Conservation (phyloP, 2,797 vertebrate species). For the Hybognathus amarus region DNA sequence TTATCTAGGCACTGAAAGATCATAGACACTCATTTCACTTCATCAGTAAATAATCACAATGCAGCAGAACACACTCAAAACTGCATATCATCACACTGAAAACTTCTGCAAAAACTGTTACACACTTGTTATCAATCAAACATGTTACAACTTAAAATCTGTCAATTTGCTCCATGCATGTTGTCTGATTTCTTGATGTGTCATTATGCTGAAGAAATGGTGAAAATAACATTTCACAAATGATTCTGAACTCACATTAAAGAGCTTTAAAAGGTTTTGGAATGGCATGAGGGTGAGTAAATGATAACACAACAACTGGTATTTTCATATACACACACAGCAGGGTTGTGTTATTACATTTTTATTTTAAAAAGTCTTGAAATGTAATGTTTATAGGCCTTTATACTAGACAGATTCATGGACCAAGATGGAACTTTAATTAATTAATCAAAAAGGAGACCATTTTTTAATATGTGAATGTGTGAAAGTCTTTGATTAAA, state of each 20-base stretch:
- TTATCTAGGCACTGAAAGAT: neutral
- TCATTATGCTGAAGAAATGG: neutral
- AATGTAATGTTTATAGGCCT: neutral
- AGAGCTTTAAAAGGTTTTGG: neutral
- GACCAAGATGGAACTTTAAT: neutral
- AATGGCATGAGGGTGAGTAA: neutral
- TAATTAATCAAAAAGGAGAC: neutral
- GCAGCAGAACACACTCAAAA: neutral
- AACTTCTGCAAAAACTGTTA: neutral
- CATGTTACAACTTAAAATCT: conserved; percentile 6
- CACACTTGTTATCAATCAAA: conserved; percentile 34
- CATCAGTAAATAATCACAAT: neutral
- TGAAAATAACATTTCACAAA: neutral
- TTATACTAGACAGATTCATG: neutral
- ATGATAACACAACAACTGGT: neutral
- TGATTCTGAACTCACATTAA: neutral
- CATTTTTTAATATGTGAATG: neutral
- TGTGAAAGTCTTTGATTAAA: neutral
- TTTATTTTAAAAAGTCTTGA: neutral
- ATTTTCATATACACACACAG: neutral
- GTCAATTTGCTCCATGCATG: conserved; percentile 11
- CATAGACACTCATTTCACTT: neutral
- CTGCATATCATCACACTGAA: neutral
- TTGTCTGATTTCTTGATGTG: neutral
- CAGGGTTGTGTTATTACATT: neutral